A percentile compares a stretch with the other conserved stretches of the same genome.
phyloP scores from a whole-genome alignment of 1,140 invertebrate species.

The Aphaenogaster floridana region DNA sequence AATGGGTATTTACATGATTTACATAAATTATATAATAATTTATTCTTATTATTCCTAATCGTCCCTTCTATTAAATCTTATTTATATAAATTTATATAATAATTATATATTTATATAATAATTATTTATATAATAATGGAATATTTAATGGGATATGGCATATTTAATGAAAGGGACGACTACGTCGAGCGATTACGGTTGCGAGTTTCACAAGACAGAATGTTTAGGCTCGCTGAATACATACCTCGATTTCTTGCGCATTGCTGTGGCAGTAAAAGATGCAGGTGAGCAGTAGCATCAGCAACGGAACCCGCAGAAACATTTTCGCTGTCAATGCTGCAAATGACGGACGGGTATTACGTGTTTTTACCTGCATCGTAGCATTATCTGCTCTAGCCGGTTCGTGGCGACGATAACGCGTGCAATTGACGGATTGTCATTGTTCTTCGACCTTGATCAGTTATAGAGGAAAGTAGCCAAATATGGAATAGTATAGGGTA shows the following conservation, averaged over 20 bases:
- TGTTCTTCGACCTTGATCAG: constrained; percentile 55
- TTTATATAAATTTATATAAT: too few species aligned
- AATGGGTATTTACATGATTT: not conserved
- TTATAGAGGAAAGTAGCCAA: too few species aligned
- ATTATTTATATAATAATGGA: too few species aligned
- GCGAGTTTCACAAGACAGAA: not conserved
- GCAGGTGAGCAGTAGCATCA: constrained; percentile 24
- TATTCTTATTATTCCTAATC: too few species aligned
- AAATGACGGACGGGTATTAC: constrained; percentile 1
- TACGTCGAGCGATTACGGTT: not conserved
- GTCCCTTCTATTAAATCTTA: too few species aligned
- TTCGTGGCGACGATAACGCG: constrained; percentile 56
- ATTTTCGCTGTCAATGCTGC: constrained; percentile 54
- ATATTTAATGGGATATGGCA: too few species aligned
- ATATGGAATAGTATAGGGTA: too few species aligned
- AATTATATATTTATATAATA: too few species aligned
- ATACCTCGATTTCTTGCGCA: constrained; percentile 26
- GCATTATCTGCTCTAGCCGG: constrained; percentile 43
- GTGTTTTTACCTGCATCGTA: constrained; percentile 27
- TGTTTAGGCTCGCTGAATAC: constrained; percentile 6
- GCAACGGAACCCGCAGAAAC: constrained; percentile 32
- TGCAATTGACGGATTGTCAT: constrained; percentile 55
- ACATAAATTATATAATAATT: too few species aligned
- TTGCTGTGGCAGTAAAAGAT: constrained; percentile 5
- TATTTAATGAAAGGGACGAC: not conserved